These are phyloP conservation scores for Hoplostethus mediterraneus DNA, from an alignment of 2,797 vertebrate genomes.

Conservation along the genomic window DNA sequence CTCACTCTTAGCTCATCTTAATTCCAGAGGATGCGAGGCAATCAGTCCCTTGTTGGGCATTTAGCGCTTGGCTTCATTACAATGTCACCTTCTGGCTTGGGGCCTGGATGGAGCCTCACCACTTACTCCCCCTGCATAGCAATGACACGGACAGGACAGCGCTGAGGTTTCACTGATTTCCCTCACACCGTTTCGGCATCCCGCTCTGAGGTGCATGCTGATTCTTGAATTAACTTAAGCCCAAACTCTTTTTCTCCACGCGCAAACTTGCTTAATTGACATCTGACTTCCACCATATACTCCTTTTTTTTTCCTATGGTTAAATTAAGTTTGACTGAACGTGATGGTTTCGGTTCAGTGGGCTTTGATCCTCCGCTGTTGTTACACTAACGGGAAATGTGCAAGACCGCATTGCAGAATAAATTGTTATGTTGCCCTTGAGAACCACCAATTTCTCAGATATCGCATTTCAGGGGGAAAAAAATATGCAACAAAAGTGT, in stretches of 20 bases:
- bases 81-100: conserved; percentile 67
- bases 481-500: no score
- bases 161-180: conserved; percentile 40
- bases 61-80: conserved; percentile 64
- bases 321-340: neutral
- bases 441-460: no score
- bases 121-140: conserved; percentile 65
- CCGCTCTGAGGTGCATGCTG: conserved; percentile 11
- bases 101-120: conserved; percentile 62
- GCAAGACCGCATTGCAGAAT: no score
- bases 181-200: conserved; percentile 35
- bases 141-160: conserved; percentile 61
- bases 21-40: conserved; percentile 22
- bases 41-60: conserved; percentile 51
- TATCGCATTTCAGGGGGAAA: no score
- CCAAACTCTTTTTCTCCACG: neutral
- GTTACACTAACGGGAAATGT: no score
- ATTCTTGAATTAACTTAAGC: neutral
- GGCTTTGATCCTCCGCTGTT: no score
- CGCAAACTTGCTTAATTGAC: neutral
- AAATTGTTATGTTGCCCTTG: no score
- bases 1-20: no score
- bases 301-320: neutral
- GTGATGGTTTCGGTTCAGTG: neutral
- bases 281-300: neutral